Conservation (phyloP, 2,113 vertebrate genomes). For the Corythaixoides concolor region DNA sequence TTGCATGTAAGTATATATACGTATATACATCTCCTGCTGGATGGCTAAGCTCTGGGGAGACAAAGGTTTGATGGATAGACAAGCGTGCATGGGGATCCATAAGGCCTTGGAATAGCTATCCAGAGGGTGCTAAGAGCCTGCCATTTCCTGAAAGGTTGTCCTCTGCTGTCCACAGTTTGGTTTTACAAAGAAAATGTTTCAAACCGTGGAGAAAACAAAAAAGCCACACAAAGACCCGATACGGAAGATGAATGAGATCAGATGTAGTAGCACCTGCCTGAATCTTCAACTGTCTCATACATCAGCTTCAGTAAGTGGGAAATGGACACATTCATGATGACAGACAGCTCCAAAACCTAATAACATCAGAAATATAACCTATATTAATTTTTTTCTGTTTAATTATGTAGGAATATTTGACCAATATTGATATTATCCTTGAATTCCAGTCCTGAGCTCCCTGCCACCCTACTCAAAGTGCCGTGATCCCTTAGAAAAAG, state of each 20-base stretch:
- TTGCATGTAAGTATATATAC: no score
- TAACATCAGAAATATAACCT: neutral
- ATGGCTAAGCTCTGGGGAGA: neutral
- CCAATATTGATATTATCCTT: neutral
- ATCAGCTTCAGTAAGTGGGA: neutral
- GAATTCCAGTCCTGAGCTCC: neutral
- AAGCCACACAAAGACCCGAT: neutral
- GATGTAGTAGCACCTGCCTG: neutral
- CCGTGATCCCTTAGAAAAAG: neutral
- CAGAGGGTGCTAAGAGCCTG: neutral
- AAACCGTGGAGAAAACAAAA: rapidly evolving
- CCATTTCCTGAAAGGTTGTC: neutral
- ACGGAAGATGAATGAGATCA: neutral
- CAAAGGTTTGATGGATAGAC: neutral
- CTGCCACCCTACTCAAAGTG: neutral
- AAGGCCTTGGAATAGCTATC: neutral
- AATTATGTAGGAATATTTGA: neutral
- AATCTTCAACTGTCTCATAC: neutral
- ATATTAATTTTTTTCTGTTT: neutral
- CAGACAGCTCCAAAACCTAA: neutral
- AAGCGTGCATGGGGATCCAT: neutral
- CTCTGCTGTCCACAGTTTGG: neutral
- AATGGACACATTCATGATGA: neutral
- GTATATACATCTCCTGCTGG: neutral
- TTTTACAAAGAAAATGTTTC: neutral